Evolutionary conservation across 2,888 invertebrate species (phyloP), one percentile per base, ranked within the genome.

Genomic region (Willowsia nigromaculata): DNA sequence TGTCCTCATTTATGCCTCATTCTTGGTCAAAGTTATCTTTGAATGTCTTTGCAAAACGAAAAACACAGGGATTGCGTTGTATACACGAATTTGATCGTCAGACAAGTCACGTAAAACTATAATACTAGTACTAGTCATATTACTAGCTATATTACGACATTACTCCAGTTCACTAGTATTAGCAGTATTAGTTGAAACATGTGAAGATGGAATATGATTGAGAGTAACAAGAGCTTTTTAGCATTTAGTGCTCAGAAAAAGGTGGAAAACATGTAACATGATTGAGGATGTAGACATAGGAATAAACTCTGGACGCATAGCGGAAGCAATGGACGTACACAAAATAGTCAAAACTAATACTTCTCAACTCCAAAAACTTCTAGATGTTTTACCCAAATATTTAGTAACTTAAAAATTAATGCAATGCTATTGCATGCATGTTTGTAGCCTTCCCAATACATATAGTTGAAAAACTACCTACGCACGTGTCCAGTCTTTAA

Each of bases 91-190:
- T 18, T 37, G 68, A 37, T 37, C 15, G 68, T 68, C 68, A 68
- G 27, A n/a, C 68, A 37, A 68, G 37, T 68, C 68, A 68, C 37
- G 68, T 37, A 68, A 68, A 68, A 68, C 37, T 37, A 37, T 68
- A 68, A 15, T 30, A 62, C 3, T 33, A 37, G 7, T 11, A 62
- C 1, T 13, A 30, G 22, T 62, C 62, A 62, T 62, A 27, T 30
- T 30, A 15, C 4, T 65, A 27, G 33, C n/a, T 33, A 22, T 68
- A 33, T 9, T 22, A 33, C 18, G n/a, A 68, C 0, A 5, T 68
- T 18, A 7, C 18, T 33, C 68, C 68, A 68, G 18, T 68, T 2
- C 37, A 1, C n/a, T 30, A 27, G 13, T 37, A 37, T 2, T 1
- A 59, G 59, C 11, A 7, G 1, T 68, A n/a, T n/a, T n/a, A n/a